Evolutionary conservation across 2,888 invertebrate genomes (phyloP).

Genomic region (Syrphus vitripennis): DNA sequence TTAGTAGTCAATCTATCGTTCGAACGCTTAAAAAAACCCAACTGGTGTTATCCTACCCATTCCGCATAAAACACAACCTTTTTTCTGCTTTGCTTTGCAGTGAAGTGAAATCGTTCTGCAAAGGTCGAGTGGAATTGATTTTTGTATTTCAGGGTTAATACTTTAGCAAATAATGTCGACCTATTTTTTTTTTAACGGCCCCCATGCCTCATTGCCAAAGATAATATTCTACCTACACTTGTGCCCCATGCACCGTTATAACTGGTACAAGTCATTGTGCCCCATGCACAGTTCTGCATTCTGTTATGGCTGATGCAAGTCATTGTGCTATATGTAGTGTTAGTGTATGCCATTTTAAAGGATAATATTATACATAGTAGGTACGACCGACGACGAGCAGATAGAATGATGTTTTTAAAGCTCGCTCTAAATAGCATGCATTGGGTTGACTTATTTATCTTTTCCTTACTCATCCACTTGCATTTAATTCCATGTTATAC

Average conservation of each 20-base stretch:
- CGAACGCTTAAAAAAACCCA: neutral
- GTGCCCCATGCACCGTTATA: neutral
- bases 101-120: slow-evolving; percentile 31
- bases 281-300: neutral
- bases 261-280: slow-evolving; percentile 6
- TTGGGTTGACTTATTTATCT: slow-evolving; percentile 15
- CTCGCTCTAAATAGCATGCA: slow-evolving; percentile 32
- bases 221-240: slow-evolving; percentile 16
- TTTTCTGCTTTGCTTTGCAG: neutral
- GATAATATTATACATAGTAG: neutral
- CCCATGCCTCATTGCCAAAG: slow-evolving; percentile 34
- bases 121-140: slow-evolving; percentile 66
- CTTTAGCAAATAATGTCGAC: slow-evolving; percentile 61
- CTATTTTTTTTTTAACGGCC: slow-evolving; percentile 55
- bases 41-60: neutral
- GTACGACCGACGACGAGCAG: neutral
- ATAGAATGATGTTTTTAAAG: neutral
- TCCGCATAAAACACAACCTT: neutral
- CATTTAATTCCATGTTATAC: slow-evolving; percentile 4
- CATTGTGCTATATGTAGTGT: neutral
- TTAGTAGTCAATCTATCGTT: slow-evolving; percentile 28
- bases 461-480: slow-evolving; percentile 21
- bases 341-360: neutral
- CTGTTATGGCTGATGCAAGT: neutral
- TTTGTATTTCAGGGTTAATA: slow-evolving; percentile 65